These are phyloP conservation scores for Chionodraco myersi DNA, from an alignment of 2,113 vertebrate species.

Conservation along the genomic window DNA sequence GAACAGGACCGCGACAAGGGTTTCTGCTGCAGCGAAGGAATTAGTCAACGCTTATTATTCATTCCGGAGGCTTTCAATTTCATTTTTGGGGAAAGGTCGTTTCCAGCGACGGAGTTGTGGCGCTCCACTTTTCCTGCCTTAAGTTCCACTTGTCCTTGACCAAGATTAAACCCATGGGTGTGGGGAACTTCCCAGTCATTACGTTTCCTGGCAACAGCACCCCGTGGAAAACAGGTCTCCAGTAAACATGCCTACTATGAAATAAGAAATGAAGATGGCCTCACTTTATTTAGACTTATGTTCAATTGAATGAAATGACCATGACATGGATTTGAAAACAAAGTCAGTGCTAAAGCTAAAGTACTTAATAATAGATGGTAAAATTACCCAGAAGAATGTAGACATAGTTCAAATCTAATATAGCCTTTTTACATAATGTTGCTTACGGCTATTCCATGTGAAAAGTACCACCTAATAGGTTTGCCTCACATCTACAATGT, in stretches of 20 bases:
- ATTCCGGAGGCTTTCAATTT: slow-evolving; percentile 47
- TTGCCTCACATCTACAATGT: slow-evolving; percentile 30
- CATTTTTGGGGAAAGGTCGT: slow-evolving; percentile 34
- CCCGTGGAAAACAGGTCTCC: slow-evolving; percentile 42
- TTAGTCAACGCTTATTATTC: slow-evolving; percentile 62
- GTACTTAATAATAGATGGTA: background rate
- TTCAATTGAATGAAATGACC: background rate
- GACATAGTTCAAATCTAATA: slow-evolving; percentile 3
- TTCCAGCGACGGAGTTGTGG: slow-evolving; percentile 47
- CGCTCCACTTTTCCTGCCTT: slow-evolving; percentile 16
- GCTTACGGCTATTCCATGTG: background rate
- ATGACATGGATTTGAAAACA: background rate
- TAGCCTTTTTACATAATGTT: slow-evolving; percentile 4
- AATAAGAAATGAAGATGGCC: no score
- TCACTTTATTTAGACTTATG: background rate
- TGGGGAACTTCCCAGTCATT: slow-evolving; percentile 61
- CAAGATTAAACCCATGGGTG: slow-evolving; percentile 66
- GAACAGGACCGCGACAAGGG: slow-evolving; percentile 42
- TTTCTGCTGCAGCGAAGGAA: slow-evolving; percentile 45
- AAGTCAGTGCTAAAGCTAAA: background rate
- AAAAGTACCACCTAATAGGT: slow-evolving; percentile 12
- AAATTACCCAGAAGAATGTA: background rate
- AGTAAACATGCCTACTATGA: slow-evolving; percentile 55
- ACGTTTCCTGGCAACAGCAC: slow-evolving; percentile 68
- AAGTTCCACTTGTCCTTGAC: slow-evolving; percentile 55